A percentile compares a stretch with the other conserved stretches of the same genome.
Evolutionary conservation across 2,888 invertebrate genomes (phyloP).

Genomic region (Rotaria macrura): DNA sequence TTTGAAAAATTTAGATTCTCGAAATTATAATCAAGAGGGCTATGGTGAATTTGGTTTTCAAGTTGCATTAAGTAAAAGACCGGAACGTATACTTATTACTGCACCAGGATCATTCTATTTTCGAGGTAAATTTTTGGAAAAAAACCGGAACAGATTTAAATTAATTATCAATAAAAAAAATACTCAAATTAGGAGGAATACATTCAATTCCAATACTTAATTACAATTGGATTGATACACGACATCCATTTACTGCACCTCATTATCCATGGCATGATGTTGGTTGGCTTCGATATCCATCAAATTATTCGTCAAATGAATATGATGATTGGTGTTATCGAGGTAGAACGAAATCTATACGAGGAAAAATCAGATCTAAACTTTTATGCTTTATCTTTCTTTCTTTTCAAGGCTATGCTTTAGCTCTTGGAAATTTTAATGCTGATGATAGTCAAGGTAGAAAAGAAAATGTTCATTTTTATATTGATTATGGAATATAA

Average conservation of each 20-base stretch:
- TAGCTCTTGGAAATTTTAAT: slow-evolving; percentile 75
- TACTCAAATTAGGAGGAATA: neutral
- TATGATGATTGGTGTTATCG: slow-evolving; percentile 18
- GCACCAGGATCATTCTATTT: slow-evolving; percentile 16
- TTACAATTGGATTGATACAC: neutral
- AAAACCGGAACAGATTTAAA: neutral
- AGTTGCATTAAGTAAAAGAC: neutral
- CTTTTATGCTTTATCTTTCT: too few species aligned
- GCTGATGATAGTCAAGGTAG: slow-evolving; percentile 55
- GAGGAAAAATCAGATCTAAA: neutral
- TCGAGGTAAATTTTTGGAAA: slow-evolving; percentile 1
- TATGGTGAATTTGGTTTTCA: slow-evolving; percentile 19
- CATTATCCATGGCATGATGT: slow-evolving; percentile 1
- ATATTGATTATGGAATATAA: neutral
- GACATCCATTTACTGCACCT: neutral
- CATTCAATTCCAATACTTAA: slow-evolving; percentile 14
- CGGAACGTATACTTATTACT: neutral
- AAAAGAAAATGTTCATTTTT: neutral
- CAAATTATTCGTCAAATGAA: slow-evolving; percentile 5
- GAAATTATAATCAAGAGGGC: slow-evolving; percentile 2
- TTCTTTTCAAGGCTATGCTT: slow-evolving; percentile 68
- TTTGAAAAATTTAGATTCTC: neutral
- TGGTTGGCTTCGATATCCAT: slow-evolving; percentile 2
- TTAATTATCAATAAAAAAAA: neutral
- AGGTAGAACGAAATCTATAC: neutral